Percentiles rank a stretch among this genome's conserved stretches.
Evolutionary conservation across 2,888 invertebrate species (phyloP).

Genomic region (Cephus rjabovi): DNA sequence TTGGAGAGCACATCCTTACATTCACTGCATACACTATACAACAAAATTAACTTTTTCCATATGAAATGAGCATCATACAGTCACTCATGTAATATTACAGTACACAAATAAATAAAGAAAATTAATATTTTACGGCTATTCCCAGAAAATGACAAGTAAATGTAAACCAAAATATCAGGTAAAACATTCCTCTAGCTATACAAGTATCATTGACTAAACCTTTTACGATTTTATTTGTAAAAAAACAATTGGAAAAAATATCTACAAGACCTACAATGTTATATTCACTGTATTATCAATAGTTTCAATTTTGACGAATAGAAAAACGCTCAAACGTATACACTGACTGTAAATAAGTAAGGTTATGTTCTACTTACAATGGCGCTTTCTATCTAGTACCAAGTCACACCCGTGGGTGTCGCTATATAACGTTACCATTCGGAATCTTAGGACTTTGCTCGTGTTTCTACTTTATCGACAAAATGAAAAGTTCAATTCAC

Average conservation of each 20-base stretch:
- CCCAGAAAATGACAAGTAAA: background rate
- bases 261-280: background rate
- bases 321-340: background rate
- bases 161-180: background rate
- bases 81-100: background rate
- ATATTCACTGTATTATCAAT: background rate
- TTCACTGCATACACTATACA: background rate
- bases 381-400: background rate
- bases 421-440: background rate
- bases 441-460: background rate
- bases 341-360: background rate
- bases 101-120: background rate
- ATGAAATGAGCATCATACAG: background rate
- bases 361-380: background rate
- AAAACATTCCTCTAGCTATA: background rate
- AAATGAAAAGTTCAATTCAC: background rate
- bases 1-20: slow-evolving; percentile 12
- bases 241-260: background rate
- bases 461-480: background rate
- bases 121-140: background rate
- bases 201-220: background rate
- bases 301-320: background rate
- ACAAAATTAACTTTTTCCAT: background rate
- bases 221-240: background rate
- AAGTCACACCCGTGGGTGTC: background rate